Conservation (phyloP, 2,888 invertebrate genomes). For the Hylaea fasciaria region DNA sequence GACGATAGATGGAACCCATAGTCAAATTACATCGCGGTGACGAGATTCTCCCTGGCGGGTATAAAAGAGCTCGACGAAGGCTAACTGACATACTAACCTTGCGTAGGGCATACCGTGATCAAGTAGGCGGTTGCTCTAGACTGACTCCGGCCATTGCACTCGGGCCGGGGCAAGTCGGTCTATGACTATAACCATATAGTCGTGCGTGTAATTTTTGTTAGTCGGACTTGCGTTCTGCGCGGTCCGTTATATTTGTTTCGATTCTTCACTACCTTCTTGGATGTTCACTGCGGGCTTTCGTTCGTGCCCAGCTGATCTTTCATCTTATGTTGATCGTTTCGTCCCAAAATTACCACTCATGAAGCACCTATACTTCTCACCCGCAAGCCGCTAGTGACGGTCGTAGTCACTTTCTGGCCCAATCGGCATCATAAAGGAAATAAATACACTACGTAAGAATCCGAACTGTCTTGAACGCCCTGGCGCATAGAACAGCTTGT, state of each 20-base stretch:
- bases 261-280: too few species aligned
- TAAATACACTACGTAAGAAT: too few species aligned
- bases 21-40: slow-evolving; percentile 62
- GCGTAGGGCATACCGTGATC: slow-evolving; percentile 90
- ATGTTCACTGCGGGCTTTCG: too few species aligned
- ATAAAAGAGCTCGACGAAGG: slow-evolving; percentile 50
- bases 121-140: slow-evolving; percentile 87
- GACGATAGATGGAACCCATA: slow-evolving; percentile 70
- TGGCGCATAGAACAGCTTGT: too few species aligned
- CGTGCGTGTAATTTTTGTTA: slow-evolving; percentile 87
- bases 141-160: slow-evolving; percentile 89
- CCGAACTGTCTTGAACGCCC: too few species aligned
- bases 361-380: too few species aligned
- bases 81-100: slow-evolving; percentile 86
- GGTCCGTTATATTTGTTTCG: slow-evolving; percentile 68
- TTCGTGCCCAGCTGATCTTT: too few species aligned
- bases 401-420: too few species aligned
- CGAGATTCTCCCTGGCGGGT: slow-evolving; percentile 50
- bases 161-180: slow-evolving; percentile 84
- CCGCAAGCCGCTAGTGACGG: too few species aligned
- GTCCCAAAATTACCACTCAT: too few species aligned
- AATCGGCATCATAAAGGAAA: too few species aligned
- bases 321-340: too few species aligned
- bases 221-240: slow-evolving; percentile 86
- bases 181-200: slow-evolving; percentile 86